phyloP scores from a whole-genome alignment of 2,797 vertebrate genomes.

The Toxotes lorentzi region DNA sequence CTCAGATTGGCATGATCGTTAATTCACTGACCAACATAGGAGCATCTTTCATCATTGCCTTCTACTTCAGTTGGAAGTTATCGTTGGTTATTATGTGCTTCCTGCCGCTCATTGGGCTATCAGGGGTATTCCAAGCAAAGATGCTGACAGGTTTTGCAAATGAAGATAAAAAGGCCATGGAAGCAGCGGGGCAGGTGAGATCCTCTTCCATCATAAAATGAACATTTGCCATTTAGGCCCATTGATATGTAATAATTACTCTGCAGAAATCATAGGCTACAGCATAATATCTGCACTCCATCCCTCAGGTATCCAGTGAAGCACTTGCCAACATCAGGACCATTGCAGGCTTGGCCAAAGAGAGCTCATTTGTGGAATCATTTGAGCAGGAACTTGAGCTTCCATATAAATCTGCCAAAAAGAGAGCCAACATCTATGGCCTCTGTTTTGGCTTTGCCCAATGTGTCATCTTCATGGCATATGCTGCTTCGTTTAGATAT shows the following conservation, averaged over 20 bases:
- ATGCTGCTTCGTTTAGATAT: constrained; percentile 87
- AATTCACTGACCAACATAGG: constrained; percentile 86
- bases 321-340: constrained; percentile 88
- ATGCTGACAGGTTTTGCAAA: constrained; percentile 88
- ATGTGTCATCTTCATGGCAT: constrained; percentile 86
- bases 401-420: constrained; percentile 83
- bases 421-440: constrained; percentile 84
- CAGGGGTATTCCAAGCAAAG: constrained; percentile 84
- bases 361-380: constrained; percentile 81
- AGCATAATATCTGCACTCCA: neutral
- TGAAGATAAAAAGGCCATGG: constrained; percentile 85
- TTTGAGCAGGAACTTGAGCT: constrained; percentile 80
- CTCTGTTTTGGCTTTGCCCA: constrained; percentile 85
- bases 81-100: constrained; percentile 86
- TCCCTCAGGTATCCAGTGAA: constrained; percentile 85
- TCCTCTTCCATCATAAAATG: neutral
- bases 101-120: constrained; percentile 84
- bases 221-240: no score
- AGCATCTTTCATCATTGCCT: constrained; percentile 86
- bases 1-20: constrained; percentile 88
- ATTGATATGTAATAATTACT: neutral
- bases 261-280: constrained; percentile 3
- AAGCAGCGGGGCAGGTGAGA: constrained; percentile 83
- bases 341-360: constrained; percentile 86
- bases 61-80: constrained; percentile 89